Conservation (phyloP, 2,113 vertebrate species). For the Vidua chalybeata region DNA sequence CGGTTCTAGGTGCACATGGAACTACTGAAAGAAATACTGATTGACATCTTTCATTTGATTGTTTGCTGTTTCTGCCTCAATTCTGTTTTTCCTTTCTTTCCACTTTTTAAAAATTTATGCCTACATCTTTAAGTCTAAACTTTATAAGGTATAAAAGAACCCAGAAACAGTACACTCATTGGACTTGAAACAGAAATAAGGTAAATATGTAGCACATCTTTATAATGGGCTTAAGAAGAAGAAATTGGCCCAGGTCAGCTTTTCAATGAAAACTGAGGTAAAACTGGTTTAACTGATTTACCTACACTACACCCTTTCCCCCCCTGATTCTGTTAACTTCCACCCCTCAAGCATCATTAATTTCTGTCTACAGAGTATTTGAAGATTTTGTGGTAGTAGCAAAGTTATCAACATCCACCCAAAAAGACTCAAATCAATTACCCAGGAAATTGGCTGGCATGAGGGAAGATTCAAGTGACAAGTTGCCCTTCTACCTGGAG, state of each 20-base stretch:
- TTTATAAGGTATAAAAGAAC: background rate
- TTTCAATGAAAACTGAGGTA: slow-evolving; percentile 8
- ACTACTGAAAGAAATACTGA: slow-evolving; percentile 38
- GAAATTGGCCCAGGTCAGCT: background rate
- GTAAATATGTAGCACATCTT: background rate
- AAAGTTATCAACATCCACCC: slow-evolving; percentile 81
- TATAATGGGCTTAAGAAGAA: background rate
- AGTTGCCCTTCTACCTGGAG: background rate
- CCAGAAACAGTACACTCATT: background rate
- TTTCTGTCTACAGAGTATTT: slow-evolving; percentile 85
- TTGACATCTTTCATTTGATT: slow-evolving; percentile 16
- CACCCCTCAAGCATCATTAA: slow-evolving; percentile 75
- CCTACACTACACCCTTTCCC: background rate
- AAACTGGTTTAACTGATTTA: slow-evolving; percentile 35
- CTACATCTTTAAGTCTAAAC: background rate
- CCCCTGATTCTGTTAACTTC: slow-evolving; percentile 60
- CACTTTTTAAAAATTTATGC: background rate
- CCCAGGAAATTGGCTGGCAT: slow-evolving; percentile 80
- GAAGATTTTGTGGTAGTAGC: slow-evolving; percentile 80
- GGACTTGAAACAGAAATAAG: background rate
- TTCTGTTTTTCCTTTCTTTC: background rate
- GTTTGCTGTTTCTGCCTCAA: background rate
- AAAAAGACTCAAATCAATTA: slow-evolving; percentile 77
- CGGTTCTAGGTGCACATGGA: background rate
- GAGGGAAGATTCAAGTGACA: slow-evolving; percentile 76